Evolutionary conservation across 2,797 vertebrate species (phyloP), one percentile per base, ranked within the genome.

Genomic region (Malacoctenus gilli): DNA sequence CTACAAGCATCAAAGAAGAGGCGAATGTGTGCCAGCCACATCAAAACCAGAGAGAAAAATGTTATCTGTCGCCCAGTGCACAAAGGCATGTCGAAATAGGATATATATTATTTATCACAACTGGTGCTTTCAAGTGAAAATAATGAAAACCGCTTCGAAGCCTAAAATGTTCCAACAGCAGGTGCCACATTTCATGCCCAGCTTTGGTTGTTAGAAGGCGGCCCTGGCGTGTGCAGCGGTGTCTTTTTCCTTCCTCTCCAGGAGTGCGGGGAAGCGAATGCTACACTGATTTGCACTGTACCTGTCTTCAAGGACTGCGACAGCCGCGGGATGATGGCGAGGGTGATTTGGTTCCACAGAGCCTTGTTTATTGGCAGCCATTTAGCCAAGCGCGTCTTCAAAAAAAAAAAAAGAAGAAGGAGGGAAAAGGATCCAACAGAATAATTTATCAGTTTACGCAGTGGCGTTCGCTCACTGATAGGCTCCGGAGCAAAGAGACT

Each of bases 351-450:
- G 49, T 62, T 75, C 68, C 54, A 30, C 56, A 53, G 68, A 65
- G 34, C 73, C 69, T 80, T 71, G 67, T 75, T 78, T 80, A 74
- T 76, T 71, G 68, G 48, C 57, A 77, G 68, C 70, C 40, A 74
- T 78, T 82, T 77, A 79, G 67, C 68, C 59, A 39, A 72, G 75
- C 57, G 38, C 74, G 73, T 65, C 71, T 62, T 76, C 42, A 63
- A 80, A 84, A 69, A 63, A 28, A 5, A n/a, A n/a, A n/a, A n/a
- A n/a, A n/a, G n/a, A n/a, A n/a, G n/a, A n/a, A n/a, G n/a, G n/a
- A n/a, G n/a, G n/a, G n/a, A n/a, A n/a, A n/a, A n/a, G n/a, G n/a
- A n/a, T 50, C 71, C 60, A 16, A 59, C 72, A 74, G 75, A 76
- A 83, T 72, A 44, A 78, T 79, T 74, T 67, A 82, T 71, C 64